Percentiles rank a stretch among this genome's conserved stretches.
phyloP scores from a whole-genome alignment of 2,113 vertebrate genomes.

The Pimephales promelas region DNA sequence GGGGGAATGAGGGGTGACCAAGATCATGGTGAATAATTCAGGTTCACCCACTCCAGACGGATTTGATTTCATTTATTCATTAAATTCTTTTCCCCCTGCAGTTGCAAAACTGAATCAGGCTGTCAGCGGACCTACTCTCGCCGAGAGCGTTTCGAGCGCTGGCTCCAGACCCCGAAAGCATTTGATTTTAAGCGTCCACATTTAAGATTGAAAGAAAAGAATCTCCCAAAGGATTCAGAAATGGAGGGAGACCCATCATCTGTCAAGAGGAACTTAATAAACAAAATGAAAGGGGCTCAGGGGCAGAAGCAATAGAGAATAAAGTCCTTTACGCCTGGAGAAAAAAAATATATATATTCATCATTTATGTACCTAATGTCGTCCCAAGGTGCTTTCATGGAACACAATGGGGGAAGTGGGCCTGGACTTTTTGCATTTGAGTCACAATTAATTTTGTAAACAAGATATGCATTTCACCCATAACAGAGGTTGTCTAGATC shows the following conservation, averaged over 20 bases:
- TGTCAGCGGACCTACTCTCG: constrained; percentile 21
- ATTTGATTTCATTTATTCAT: constrained; percentile 15
- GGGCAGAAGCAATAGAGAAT: constrained; percentile 34
- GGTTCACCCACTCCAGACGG: constrained; percentile 32
- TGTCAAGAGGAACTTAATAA: constrained; percentile 54
- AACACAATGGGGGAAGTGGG: background rate
- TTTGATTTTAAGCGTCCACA: constrained; percentile 44
- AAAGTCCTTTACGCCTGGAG: constrained; percentile 6
- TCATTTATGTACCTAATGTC: background rate
- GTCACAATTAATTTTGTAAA: background rate
- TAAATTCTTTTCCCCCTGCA: background rate
- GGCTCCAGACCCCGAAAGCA: constrained; percentile 18
- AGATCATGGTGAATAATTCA: constrained; percentile 38
- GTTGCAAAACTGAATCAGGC: constrained; percentile 39
- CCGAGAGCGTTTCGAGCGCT: constrained; percentile 19
- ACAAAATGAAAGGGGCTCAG: constrained; percentile 46
- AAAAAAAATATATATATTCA: background rate
- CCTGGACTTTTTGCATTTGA: background rate
- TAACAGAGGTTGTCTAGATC: background rate
- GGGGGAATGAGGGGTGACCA: background rate
- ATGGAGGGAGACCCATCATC: constrained; percentile 41
- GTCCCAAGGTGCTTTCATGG: background rate
- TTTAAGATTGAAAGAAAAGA: constrained; percentile 42
- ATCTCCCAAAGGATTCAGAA: constrained; percentile 30
- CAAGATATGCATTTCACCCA: background rate